Base-by-base conservation (phyloP, 2,113 vertebrate genomes). In the Apeltes quadracus region DNA sequence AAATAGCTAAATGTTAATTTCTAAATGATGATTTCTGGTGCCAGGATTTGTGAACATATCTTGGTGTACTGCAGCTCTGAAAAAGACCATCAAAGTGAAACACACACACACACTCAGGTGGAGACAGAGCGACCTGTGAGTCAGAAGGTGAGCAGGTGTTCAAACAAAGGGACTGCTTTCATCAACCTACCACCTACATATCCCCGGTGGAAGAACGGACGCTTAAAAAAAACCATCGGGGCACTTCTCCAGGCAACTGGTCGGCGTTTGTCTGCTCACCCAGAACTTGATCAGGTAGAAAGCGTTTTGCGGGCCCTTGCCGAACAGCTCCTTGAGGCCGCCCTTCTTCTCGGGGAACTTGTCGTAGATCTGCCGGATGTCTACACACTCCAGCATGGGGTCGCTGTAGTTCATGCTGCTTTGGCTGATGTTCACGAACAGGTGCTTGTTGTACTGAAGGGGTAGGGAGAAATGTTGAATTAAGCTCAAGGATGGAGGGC, bases 241-340 rank as follows among this genome's bases (percentile, higher is more conserved):
- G 8, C 14, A 14, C n/a, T 14, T 55, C 34, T n/a, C 48, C 36
- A 46, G 14, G 41, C 56, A 41, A 20, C n/a, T 0, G 3, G 15
- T 1, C 6, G 18, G 10, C 27, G 41, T 32, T 1, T 51, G 51
- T 43, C 29, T 39, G 92, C 96, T 97, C 87, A 99, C 98, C 98
- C 98, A 99, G 94, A 99, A 99, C 83, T 99, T 99, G 61, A 99
- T 96, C 9, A 99, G 95, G 94, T 98, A 99, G 93, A 99, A 99
- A 57, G 97, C 95, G 11, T 97, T 97, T 50, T 98, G 97, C 1
- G 96, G 96, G 15, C 98, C 97, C 82, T 98, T 98, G 72, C 93
- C 94, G 70, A 98, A 99, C 34, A 99, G 93, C 82, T 99, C 98
- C 92, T 99, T 99, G 39, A 99, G 93, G 25, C 97, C 97, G 1